Evolutionary conservation across 2,888 invertebrate genomes (phyloP), one percentile per base, ranked within the genome.

Genomic region (Nemoura dubitans): DNA sequence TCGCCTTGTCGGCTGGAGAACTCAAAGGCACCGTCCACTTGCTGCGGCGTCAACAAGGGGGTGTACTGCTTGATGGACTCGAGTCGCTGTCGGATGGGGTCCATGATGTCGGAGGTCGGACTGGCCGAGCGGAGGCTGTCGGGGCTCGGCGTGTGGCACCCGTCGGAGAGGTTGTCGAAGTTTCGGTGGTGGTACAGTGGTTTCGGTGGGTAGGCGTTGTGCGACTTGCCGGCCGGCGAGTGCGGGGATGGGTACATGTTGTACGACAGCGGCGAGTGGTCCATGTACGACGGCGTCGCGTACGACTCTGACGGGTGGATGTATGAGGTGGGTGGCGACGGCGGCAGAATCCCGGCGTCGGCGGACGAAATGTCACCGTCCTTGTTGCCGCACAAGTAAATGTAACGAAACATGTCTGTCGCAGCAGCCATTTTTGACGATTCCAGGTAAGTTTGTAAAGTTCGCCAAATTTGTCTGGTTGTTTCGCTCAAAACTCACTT

Each of bases 141-240:
- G 83, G 94, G 94, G 0, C 93, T 93, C 0, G 93, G 93, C 0
- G 93, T 93, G 14, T 93, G 89, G 87, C 90, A 90, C 26, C 90
- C 90, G 88, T 90, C 90, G 2, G 90, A 90, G 25, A 87, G 88
- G 82, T 85, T 87, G 83, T 88, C 88, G 85, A 86, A 76, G n/a
- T 85, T 81, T 21, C 81, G 83, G 29, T 85, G 86, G 29, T 82
- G 78, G 42, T 36, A 30, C 21, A 43, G 78, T 3, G 81, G 25
- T 42, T 86, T 80, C n/a, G 85, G 77, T 25, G 25, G 30, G 86
- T 77, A 76, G 36, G 84, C n/a, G 3, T 30, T 76, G 28, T 82
- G 81, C 29, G 43, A 16, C 21, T 76, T 86, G 83, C 59, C 16
- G 42, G 84, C 0, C 3, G 81, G 85, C 16, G 86, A 87, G 29